These are phyloP conservation scores for Steinernema feltiae DNA, from an alignment of 1,140 invertebrate genomes.

Conservation along the genomic window DNA sequence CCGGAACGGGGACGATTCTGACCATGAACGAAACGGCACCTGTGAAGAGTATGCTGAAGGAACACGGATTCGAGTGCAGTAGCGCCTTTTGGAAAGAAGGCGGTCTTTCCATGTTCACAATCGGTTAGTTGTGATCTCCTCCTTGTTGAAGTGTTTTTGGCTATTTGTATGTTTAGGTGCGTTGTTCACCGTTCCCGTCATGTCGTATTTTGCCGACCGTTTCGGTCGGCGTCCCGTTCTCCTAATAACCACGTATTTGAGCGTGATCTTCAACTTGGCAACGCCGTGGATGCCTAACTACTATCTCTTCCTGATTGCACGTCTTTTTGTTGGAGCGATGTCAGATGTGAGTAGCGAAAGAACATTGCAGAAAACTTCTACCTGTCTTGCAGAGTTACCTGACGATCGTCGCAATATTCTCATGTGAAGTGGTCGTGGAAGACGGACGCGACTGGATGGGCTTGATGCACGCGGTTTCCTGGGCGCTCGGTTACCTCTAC, in stretches of 20 bases:
- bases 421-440: constrained; percentile 14
- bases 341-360: not conserved
- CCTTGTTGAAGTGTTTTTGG: not conserved
- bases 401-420: constrained; percentile 14
- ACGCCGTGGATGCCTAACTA: not conserved
- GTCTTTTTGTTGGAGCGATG: not conserved
- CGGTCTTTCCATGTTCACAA: not conserved
- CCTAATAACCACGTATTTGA: not conserved
- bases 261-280: not conserved
- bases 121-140: not conserved
- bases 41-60: not conserved
- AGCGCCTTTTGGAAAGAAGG: not conserved
- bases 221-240: not conserved
- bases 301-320: not conserved
- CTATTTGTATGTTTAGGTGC: not conserved
- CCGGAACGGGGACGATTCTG: not conserved
- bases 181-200: not conserved
- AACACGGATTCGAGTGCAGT: not conserved
- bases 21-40: not conserved
- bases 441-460: constrained; percentile 17
- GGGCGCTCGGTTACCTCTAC: constrained; percentile 21
- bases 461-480: constrained; percentile 12
- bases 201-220: not conserved
- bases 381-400: not conserved
- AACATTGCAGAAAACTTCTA: not conserved